Evolutionary conservation across 2,113 vertebrate genomes (phyloP).

Genomic region (Diadophis punctatus): DNA sequence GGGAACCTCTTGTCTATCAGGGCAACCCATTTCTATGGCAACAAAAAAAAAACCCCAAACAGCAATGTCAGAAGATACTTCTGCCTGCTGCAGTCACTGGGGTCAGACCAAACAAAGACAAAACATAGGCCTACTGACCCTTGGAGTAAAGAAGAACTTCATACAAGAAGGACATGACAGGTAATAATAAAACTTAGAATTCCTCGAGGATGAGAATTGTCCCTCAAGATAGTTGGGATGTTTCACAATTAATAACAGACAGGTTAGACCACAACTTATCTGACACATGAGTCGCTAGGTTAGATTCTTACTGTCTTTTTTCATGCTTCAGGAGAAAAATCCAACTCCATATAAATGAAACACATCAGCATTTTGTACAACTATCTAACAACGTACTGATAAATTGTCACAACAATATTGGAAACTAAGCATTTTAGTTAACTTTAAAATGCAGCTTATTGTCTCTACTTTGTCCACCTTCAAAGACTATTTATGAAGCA

Average conservation of each 20-base stretch:
- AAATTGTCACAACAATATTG: neutral
- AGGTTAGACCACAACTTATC: neutral
- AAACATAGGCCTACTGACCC: neutral
- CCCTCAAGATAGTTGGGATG: neutral
- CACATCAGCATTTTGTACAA: neutral
- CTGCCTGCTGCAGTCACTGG: neutral
- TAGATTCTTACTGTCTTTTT: neutral
- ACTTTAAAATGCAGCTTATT: neutral
- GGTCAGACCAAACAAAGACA: neutral
- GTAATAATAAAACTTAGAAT: neutral
- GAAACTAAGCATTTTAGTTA: neutral
- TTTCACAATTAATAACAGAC: neutral
- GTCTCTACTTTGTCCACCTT: neutral
- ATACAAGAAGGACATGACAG: neutral
- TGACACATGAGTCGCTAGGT: neutral
- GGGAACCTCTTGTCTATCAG: neutral
- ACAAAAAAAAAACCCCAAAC: neutral
- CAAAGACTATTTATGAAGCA: neutral
- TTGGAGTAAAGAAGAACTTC: constrained; percentile 8
- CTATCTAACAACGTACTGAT: neutral
- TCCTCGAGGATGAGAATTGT: neutral
- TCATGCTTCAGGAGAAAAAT: neutral
- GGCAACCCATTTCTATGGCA: neutral
- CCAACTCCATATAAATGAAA: constrained; percentile 7
- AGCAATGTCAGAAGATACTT: constrained; percentile 3